Base-by-base conservation (phyloP, 2,797 vertebrate species). In the Molossus alvarezi region DNA sequence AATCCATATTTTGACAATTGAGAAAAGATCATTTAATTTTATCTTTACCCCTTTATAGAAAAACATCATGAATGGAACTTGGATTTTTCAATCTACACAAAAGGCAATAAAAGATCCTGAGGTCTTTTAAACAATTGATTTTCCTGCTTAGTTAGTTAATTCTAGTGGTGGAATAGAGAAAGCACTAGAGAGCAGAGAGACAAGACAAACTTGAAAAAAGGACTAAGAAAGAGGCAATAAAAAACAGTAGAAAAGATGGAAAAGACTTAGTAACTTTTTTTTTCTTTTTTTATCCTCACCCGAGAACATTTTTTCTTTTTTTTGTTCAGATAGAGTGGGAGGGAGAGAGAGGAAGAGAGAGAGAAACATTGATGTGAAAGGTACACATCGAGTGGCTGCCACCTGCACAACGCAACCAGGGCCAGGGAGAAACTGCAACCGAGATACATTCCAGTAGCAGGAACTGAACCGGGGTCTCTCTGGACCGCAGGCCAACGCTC, bases 131-230 rank as follows among this genome's bases (percentile, higher is more conserved):
- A 88, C 25, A 62, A 45, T 83, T 57, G 83, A 33, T 91, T 96
- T 89, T 88, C 58, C 60, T 91, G 82, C 82, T 77, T 48, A 84
- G 14, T 53, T 27, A 72, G 80, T 87, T 90, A 79, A 64, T 95
- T 91, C 33, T 51, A 69, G 60, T 18, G 20, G 23, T 86, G 9
- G 51, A 91, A n/a, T 1, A 94, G 51, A 79, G n/a, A 91, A 96
- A 72, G 25, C 33, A n/a, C 29, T 51, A 69, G 65, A 86, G 82
- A 82, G 15, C 33, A 94, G 5, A 65, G 5, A 57, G 29, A 79
- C 5, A 92, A 67, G 37, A 88, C 33, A 71, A 86, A 92, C 1
- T 37, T 57, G n/a, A 79, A 85, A 57, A 87, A 76, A 87, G 45
- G 57, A 73, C 21, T 76, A 55, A 80, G 9, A 55, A 45, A 53